These are phyloP conservation scores for Apistogramma diplotaenia DNA, from an alignment of 2,113 vertebrate species.

Conservation along the genomic window DNA sequence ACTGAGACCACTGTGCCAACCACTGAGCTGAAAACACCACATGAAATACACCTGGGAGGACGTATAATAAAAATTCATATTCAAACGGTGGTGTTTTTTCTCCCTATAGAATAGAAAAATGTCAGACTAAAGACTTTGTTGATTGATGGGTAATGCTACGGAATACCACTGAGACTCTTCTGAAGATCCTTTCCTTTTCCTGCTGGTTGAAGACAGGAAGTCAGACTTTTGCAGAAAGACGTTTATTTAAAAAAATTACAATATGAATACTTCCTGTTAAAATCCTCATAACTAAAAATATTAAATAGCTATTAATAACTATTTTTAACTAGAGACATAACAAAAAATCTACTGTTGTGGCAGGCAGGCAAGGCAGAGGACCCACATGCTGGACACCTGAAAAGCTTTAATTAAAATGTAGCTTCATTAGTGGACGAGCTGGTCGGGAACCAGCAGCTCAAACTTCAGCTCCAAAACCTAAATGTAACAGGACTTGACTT, in stretches of 20 bases:
- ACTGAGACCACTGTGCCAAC: background rate
- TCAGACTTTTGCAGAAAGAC: background rate
- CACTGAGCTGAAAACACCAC: background rate
- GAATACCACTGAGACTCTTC: background rate
- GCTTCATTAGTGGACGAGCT: no score
- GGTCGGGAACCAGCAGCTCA: no score
- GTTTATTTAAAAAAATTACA: no score
- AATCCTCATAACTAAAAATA: background rate
- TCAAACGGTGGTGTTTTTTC: background rate
- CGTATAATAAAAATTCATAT: background rate
- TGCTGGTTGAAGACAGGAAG: rapidly evolving
- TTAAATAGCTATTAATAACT: background rate
- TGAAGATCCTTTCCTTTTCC: background rate
- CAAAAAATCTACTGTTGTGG: background rate
- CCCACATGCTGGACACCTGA: no score
- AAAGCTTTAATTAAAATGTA: no score
- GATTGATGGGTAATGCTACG: background rate
- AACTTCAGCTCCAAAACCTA: no score
- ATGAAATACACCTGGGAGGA: background rate
- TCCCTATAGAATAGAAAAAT: background rate
- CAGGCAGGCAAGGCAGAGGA: no score
- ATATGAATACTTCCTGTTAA: background rate
- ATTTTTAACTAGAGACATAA: background rate
- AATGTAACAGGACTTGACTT: no score
- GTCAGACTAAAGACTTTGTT: background rate